These are phyloP conservation scores for Leptinotarsa texana DNA, from an alignment of 1,140 invertebrate species.

Conservation along the genomic window DNA sequence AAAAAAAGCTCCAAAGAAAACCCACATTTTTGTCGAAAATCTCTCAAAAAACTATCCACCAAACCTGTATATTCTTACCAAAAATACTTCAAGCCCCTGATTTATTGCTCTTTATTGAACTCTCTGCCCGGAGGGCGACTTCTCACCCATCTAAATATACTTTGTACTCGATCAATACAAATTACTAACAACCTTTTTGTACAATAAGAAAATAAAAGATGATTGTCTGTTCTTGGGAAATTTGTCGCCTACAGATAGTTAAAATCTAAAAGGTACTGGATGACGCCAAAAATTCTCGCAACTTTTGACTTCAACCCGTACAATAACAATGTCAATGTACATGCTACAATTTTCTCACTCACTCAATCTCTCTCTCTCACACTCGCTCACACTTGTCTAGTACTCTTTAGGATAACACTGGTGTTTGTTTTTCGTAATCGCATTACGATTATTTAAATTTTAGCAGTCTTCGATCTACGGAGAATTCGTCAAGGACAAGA, in stretches of 20 bases:
- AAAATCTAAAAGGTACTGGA: conserved; percentile 6
- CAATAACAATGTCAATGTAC: conserved; percentile 11
- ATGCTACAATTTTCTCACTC: not conserved
- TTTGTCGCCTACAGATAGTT: conserved; percentile 4
- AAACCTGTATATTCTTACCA: not conserved
- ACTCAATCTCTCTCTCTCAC: too few species aligned
- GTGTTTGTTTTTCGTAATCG: conserved; percentile 35
- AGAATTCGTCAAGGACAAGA: conserved; percentile 23
- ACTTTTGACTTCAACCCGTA: not conserved
- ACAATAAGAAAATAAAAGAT: conserved; percentile 23
- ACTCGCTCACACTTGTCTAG: not conserved
- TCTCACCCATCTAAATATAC: not conserved
- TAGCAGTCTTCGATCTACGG: conserved; percentile 38
- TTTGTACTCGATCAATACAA: conserved; percentile 15
- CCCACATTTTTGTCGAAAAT: not conserved
- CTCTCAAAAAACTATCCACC: not conserved
- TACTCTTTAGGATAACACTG: conserved; percentile 33
- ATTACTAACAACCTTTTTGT: conserved; percentile 17
- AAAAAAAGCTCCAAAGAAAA: not conserved
- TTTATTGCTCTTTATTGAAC: conserved; percentile 14
- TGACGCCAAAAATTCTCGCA: not conserved
- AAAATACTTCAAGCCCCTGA: conserved; percentile 1
- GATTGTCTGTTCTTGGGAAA: conserved; percentile 17
- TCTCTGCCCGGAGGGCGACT: not conserved
- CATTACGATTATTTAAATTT: conserved; percentile 31